Evolutionary conservation across 2,113 vertebrate species (phyloP).

Genomic region (Baryphthengus martii): DNA sequence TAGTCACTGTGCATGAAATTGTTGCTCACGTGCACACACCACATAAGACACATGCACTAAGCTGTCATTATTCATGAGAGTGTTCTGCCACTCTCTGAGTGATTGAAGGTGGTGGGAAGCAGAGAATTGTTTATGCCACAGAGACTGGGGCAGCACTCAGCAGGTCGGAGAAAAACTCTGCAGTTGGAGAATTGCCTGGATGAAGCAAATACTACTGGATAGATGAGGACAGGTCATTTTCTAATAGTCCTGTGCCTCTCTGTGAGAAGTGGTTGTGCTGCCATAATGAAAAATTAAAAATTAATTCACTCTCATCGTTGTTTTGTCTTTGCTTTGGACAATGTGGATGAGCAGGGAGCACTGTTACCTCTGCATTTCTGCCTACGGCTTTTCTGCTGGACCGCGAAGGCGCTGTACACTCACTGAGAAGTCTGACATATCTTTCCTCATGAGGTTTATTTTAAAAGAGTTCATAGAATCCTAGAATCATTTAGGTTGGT

Average conservation of each 20-base stretch:
- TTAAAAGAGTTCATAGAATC: background rate
- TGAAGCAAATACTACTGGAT: background rate
- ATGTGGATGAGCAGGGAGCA: fast-evolving
- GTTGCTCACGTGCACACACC: fast-evolving
- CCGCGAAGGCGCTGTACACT: fast-evolving
- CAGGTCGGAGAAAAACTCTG: background rate
- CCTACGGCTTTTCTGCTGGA: background rate
- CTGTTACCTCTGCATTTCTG: background rate
- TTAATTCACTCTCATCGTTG: background rate
- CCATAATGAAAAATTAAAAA: background rate
- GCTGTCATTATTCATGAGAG: fast-evolving
- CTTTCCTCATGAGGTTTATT: background rate
- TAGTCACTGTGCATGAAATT: background rate
- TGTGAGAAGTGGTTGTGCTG: background rate
- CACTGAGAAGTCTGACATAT: background rate
- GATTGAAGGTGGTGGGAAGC: background rate
- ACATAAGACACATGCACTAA: fast-evolving
- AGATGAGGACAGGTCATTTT: fast-evolving
- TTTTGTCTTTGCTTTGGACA: background rate
- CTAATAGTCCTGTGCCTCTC: background rate
- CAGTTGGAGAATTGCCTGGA: background rate
- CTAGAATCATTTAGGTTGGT: background rate
- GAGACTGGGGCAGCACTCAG: background rate
- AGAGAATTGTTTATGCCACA: background rate
- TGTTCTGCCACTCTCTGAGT: background rate